Base-by-base conservation (phyloP, 2,888 invertebrate species). In the Sceliomorpha sp. region DNA sequence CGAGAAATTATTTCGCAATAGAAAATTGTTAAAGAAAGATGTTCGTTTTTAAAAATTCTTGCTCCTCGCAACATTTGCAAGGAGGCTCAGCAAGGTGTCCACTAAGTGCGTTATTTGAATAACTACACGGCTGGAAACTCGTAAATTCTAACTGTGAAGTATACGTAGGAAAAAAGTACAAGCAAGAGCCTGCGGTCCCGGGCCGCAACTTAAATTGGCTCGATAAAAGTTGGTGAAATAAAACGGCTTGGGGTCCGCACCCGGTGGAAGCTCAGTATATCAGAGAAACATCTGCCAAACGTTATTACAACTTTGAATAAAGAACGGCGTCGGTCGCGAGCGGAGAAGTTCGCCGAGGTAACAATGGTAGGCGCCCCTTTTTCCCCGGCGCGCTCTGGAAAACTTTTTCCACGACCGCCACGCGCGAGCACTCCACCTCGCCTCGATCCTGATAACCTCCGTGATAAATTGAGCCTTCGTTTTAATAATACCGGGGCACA, bases 261-360 rank as follows among this genome's bases (percentile, higher is more conserved):
- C 48, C 50, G 40, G 68, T 72, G 51, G 37, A 66, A 62, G 70
- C 73, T 44, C 74, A 77, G 82, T 84, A 83, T 82, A 84, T 84
- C 84, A 83, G 82, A 81, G 82, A 82, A 85, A 88, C 87, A 88
- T 88, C 87, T 88, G 88, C 87, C 88, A 87, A 88, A 88, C 83
- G 87, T 87, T 88, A 88, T 88, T 88, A 87, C 86, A 88, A 88
- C 84, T 88, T 88, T 87, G 87, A 87, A 87, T 87, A 85, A 87
- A 87, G 86, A 87, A 87, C 82, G 82, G 76, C 74, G 80, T 69
- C 71, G 64, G 64, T 60, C 58, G 64, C 47, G 66, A 58, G 39
- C 37, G 39, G 12, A 58, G 53, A 72, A 63, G 47, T 70, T 74
- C 48, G 32, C 37, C 55, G 34, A 17, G 50, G 44, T 36, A 59